Base-by-base conservation (phyloP, 2,888 invertebrate species). In the Raillietiella orientalis region DNA sequence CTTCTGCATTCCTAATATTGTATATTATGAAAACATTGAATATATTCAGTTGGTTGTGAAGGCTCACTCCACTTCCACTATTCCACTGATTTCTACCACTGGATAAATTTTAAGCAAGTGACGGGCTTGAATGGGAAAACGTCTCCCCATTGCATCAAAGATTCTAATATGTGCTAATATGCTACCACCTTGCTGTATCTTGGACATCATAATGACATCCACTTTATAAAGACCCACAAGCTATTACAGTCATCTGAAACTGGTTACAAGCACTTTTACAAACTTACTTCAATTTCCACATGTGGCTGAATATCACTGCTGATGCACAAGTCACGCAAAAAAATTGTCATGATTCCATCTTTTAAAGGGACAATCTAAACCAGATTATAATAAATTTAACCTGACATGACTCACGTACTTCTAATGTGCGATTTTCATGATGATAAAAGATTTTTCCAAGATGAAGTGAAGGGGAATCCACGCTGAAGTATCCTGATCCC, bases 171-270 rank as follows among this genome's bases (percentile, higher is more conserved):
- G 34, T 4, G 44, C 47, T 23, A 31, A 34, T 4, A 48, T 37
- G 22, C 44, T 41, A 29, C 42, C 42, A 15, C 39, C 36, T 9
- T 49, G 35, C 33, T 49, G 44, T 13, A 50, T 44, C 44, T 47
- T 31, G 15, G 33, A 29, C 6, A 25, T 19, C 21, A 34, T 25
- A 12, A 28, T 20, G 14, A 31, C 23, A 21, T 30, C 29, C 15
- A 27, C 22, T 10, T 29, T 26, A 4, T 22, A 50, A 24, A 55
- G 52, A 36, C 62, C 63, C 14, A 51, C 47, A 10, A 58, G 46
- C 30, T 50, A n/a, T 13, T 13, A 10, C 24, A n/a, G n/a, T 26
- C 20, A 21, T 2, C 11, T 4, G 9, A 14, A 15, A 24, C 15
- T 14, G 11, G 4, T 19, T 8, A n/a, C n/a, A n/a, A n/a, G n/a